Base-by-base conservation (phyloP, 2,113 vertebrate genomes). In the Prochilodus magdalenae region DNA sequence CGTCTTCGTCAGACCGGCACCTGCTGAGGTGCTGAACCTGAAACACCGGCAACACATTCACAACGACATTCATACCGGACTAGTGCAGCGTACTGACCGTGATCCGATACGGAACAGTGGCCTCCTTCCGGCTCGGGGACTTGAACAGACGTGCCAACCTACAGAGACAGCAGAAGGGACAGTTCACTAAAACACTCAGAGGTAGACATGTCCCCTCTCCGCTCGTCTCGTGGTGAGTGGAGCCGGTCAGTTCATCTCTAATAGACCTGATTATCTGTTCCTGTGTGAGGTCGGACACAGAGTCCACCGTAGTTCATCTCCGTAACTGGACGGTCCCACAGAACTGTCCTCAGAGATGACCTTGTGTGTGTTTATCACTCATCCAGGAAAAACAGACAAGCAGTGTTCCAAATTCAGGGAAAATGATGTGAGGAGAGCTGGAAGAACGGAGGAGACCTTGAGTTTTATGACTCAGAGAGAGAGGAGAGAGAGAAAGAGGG, bases 81-180 rank as follows among this genome's bases (percentile, higher is more conserved):
- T n/a, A n/a, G n/a, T n/a, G n/a, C 2, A n/a, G 66, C 22, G 44
- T 60, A 89, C 89, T 87, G 0, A 84, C 60, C 1, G 90, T 93
- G 69, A 95, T 91, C 77, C 89, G 89, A 89, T 92, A 95, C 16
- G 86, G 83, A 44, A 93, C 81, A 0, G 84, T 88, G 30, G 89
- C 80, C 7, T 92, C 90, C 60, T 62, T 80, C 5, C 91, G 90
- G 82, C 82, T 80, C 4, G 94, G 90, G 0, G 94, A 95, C 84
- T 95, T 95, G 49, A 90, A 84, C 27, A 95, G 83, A 65, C 89
- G 82, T 0, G 92, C 93, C 24, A 89, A 71, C 7, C 93, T 91
- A 26, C 14, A 36, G 33, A 55, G 29, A 76, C 26, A 73, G 33
- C 2, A 13, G 67, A 75, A 55, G n/a, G 15, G 14, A 65, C 16